A percentile compares a stretch with the other conserved stretches of the same genome.
phyloP scores from a whole-genome alignment of 2,113 vertebrate species.

The Callipepla californica region DNA sequence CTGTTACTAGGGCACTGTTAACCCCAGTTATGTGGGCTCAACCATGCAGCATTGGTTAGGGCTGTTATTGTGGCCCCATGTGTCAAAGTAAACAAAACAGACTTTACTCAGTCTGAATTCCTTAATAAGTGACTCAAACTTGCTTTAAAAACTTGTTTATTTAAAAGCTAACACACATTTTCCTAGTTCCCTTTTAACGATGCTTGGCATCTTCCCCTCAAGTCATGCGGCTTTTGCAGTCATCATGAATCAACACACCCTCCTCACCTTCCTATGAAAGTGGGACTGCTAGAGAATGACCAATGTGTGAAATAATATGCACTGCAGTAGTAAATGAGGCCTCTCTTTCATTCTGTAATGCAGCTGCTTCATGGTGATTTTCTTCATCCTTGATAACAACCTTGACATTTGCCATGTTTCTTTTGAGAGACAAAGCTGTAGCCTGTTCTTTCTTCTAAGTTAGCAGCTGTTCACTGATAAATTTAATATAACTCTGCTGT shows the following conservation, averaged over 20 bases:
- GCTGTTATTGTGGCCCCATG: neutral
- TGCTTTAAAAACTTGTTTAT: neutral
- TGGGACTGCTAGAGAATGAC: neutral
- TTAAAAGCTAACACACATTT: neutral
- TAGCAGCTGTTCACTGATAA: neutral
- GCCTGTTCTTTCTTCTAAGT: neutral
- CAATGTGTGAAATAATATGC: neutral
- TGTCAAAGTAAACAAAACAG: neutral
- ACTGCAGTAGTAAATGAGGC: neutral
- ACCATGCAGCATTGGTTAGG: rapidly evolving
- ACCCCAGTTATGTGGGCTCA: neutral
- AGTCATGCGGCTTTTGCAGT: neutral
- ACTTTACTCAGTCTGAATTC: neutral
- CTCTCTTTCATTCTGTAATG: neutral
- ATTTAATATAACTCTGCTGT: neutral
- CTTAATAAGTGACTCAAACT: neutral
- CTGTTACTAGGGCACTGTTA: neutral
- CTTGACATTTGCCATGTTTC: neutral
- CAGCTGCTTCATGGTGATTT: neutral
- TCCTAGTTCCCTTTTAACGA: conserved; percentile 16
- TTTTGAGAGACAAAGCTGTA: neutral
- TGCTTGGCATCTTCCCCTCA: conserved; percentile 13
- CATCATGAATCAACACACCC: conserved; percentile 26
- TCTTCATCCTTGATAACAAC: neutral
- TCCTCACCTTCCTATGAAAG: neutral